A percentile compares a stretch with the other conserved stretches of the same genome.
Conservation (phyloP, 2,113 vertebrate species). For the Halichoeres trimaculatus region DNA sequence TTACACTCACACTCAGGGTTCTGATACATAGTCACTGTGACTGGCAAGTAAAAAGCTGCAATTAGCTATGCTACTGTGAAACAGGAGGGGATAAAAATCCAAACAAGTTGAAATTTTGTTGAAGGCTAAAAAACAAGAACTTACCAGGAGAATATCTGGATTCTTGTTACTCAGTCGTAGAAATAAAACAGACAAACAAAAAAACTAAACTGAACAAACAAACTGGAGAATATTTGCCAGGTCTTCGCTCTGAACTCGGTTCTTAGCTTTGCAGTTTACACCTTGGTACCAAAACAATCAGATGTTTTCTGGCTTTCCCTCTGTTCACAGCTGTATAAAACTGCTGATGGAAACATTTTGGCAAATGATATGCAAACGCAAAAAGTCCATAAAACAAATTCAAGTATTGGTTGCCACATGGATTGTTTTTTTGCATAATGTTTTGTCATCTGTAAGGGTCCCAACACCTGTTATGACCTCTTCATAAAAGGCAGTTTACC, state of each 20-base stretch:
- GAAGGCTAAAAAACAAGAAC: not conserved
- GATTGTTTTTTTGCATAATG: constrained; percentile 17
- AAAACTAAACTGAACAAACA: not conserved
- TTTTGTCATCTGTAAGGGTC: not conserved
- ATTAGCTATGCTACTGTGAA: not conserved
- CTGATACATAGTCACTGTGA: no score
- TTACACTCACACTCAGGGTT: not conserved
- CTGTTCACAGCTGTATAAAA: constrained; percentile 1
- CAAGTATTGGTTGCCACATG: not conserved
- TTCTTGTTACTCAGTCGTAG: not conserved
- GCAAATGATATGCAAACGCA: constrained; percentile 37
- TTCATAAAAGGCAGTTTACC: constrained; percentile 30
- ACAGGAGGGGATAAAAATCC: not conserved
- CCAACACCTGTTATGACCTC: not conserved
- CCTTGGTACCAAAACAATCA: not conserved
- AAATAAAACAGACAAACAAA: not conserved
- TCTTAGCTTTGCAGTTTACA: not conserved
- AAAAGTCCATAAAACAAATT: not conserved
- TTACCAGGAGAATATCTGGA: not conserved
- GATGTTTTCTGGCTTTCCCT: not conserved
- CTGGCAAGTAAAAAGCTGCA: not conserved
- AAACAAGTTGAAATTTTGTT: not conserved
- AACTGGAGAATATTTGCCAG: not conserved
- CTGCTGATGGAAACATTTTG: constrained; percentile 8
- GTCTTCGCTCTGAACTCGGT: not conserved